Conservation (phyloP, 2,797 vertebrate species). For the Lacerta agilis region DNA sequence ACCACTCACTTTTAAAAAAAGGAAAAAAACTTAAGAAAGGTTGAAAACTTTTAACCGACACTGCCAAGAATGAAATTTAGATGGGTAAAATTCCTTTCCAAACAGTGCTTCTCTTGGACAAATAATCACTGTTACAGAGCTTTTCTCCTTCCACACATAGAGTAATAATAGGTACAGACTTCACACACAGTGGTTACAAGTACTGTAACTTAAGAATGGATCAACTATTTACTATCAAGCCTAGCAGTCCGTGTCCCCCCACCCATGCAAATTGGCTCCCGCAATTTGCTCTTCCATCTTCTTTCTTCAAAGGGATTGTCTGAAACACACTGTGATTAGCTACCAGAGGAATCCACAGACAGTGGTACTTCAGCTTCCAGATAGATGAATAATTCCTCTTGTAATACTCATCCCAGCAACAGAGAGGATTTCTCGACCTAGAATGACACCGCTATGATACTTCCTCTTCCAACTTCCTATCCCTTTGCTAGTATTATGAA, state of each 20-base stretch:
- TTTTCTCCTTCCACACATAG: neutral
- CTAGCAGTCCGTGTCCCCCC: too few species aligned
- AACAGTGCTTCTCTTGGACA: neutral
- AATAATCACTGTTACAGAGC: neutral
- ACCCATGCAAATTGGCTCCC: too few species aligned
- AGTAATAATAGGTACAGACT: neutral
- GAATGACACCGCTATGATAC: neutral
- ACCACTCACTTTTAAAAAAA: neutral
- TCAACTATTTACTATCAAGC: neutral
- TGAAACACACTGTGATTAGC: neutral
- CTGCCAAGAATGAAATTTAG: conserved; percentile 24
- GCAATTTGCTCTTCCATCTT: neutral
- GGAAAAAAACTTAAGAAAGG: neutral
- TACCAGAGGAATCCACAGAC: neutral
- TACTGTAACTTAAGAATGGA: neutral
- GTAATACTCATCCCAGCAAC: neutral
- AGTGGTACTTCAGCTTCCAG: neutral
- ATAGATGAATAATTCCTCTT: neutral
- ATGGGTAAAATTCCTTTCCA: neutral
- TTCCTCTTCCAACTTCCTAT: neutral
- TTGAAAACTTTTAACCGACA: conserved; percentile 21
- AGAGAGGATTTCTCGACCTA: neutral
- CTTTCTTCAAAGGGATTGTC: neutral
- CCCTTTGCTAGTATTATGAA: neutral
- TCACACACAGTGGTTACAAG: neutral